A percentile compares a stretch with the other conserved stretches of the same genome.
Evolutionary conservation across 2,797 vertebrate species (phyloP).

Genomic region (Argyrosomus regius): DNA sequence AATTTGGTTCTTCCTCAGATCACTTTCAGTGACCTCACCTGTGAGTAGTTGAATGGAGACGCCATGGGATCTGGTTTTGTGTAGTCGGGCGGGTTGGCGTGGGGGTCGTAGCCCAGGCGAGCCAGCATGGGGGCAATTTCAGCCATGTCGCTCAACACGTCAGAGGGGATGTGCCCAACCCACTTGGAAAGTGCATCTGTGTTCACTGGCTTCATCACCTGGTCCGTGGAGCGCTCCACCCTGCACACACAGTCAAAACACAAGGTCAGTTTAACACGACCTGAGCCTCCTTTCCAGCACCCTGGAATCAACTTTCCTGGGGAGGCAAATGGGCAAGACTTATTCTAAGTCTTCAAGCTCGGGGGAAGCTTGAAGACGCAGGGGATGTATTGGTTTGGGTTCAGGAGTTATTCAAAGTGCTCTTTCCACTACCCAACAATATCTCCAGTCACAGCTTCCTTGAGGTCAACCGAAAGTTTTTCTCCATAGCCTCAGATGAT

Average conservation of each 20-base stretch:
- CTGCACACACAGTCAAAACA: conserved; percentile 75
- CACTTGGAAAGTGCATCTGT: conserved; percentile 94
- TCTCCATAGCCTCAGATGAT: not conserved
- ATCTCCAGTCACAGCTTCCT: no score
- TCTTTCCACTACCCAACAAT: no score
- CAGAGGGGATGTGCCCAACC: conserved; percentile 93
- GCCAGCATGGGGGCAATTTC: conserved; percentile 95
- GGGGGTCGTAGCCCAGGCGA: conserved; percentile 93
- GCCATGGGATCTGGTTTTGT: conserved; percentile 84
- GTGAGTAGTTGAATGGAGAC: conserved; percentile 85
- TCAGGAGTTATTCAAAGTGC: not conserved
- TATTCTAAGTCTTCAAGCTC: no score
- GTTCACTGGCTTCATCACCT: conserved; percentile 98
- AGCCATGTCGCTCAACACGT: conserved; percentile 94
- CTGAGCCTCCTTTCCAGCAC: no score
- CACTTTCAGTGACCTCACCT: conserved; percentile 47
- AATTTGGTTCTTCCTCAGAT: not conserved
- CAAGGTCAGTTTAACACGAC: not conserved
- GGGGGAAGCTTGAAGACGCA: no score
- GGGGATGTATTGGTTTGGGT: no score
- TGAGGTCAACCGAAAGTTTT: no score
- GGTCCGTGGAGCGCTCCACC: conserved; percentile 96
- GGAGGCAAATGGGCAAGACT: no score
- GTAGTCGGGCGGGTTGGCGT: conserved; percentile 95
- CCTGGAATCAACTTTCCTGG: no score